phyloP scores from a whole-genome alignment of 2,888 invertebrate genomes.

The Drosophila setosimentum region DNA sequence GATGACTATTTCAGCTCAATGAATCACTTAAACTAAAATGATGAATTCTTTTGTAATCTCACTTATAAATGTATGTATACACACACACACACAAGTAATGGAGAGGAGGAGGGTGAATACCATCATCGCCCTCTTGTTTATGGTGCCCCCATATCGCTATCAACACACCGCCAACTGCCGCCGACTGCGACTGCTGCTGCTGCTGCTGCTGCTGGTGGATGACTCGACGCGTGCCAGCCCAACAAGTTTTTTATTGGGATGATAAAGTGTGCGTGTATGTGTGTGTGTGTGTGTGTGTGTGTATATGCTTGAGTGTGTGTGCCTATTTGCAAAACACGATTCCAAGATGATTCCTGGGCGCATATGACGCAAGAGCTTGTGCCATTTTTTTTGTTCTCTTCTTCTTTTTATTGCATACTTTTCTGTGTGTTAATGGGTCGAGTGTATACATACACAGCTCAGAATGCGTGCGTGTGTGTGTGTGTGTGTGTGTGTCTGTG shows the following conservation, averaged over 20 bases:
- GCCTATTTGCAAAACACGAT: conserved; percentile 39
- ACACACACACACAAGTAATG: neutral
- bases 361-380: conserved; percentile 74
- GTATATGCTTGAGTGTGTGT: conserved; percentile 6
- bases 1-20: conserved; percentile 35
- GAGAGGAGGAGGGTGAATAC: conserved; percentile 10
- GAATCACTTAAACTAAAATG: conserved; percentile 54
- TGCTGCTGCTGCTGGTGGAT: conserved; percentile 37
- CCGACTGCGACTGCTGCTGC: conserved; percentile 9
- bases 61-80: neutral
- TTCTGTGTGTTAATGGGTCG: conserved; percentile 71
- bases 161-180: conserved; percentile 46
- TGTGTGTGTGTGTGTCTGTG: conserved; percentile 5
- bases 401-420: conserved; percentile 74
- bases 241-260: conserved; percentile 76
- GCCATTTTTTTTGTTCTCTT: conserved; percentile 32
- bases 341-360: conserved; percentile 65
- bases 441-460: conserved; percentile 49
- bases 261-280: conserved; percentile 30
- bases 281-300: conserved; percentile 12
- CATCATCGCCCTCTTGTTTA: conserved; percentile 52
- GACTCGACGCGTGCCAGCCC: conserved; percentile 60
- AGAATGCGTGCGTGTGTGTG: conserved; percentile 3
- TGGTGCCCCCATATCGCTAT: conserved; percentile 62
- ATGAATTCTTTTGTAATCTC: conserved; percentile 49